Percentiles rank a stretch among this genome's conserved stretches.
Conservation (phyloP, 2,113 vertebrate species). For the Elachura formosa region DNA sequence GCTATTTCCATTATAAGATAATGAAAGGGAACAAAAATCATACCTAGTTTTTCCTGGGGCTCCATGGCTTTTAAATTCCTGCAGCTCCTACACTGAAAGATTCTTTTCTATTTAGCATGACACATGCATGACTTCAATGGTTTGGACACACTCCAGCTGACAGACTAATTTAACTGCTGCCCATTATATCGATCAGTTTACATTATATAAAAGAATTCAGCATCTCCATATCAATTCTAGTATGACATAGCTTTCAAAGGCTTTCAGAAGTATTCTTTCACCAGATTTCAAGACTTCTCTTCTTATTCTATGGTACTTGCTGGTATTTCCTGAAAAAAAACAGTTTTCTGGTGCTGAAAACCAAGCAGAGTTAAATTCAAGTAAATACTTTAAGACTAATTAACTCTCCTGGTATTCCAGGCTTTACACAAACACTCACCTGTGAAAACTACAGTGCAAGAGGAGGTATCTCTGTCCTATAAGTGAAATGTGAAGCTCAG, state of each 20-base stretch:
- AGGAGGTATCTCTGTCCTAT: background rate
- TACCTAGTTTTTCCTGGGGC: background rate
- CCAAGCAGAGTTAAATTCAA: background rate
- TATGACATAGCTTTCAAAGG: background rate
- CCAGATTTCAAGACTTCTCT: background rate
- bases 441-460: background rate
- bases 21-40: slow-evolving; percentile 18
- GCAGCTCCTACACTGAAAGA: background rate
- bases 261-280: background rate
- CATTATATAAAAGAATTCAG: background rate
- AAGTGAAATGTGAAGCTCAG: background rate
- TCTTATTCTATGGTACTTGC: background rate
- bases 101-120: slow-evolving; percentile 24
- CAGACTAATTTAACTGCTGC: slow-evolving; percentile 11
- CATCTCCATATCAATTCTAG: background rate
- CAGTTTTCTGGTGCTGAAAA: background rate
- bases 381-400: background rate
- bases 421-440: background rate
- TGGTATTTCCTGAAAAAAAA: background rate
- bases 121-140: background rate
- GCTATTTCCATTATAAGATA: slow-evolving; percentile 20
- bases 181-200: background rate
- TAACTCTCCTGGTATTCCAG: background rate
- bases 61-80: background rate
- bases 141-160: slow-evolving; percentile 2